phyloP scores from a whole-genome alignment of 2,888 invertebrate genomes.

The Limulus polyphemus region DNA sequence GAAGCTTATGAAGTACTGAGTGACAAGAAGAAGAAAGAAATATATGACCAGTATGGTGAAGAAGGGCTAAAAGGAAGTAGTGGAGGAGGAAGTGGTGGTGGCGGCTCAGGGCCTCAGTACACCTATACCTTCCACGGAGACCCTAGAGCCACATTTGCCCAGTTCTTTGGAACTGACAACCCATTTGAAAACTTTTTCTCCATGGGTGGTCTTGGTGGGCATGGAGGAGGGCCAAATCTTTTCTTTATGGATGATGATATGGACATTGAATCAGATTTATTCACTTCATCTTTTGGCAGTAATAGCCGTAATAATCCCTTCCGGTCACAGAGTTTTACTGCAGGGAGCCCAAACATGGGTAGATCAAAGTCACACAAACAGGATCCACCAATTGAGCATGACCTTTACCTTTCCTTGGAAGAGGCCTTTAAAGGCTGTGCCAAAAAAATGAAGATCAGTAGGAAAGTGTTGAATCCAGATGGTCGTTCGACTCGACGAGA shows the following conservation, averaged over 20 bases:
- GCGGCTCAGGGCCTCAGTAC: constrained; percentile 47
- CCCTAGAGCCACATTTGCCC: constrained; percentile 89
- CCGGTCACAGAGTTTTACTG: constrained; percentile 29
- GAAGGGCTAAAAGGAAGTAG: constrained; percentile 74
- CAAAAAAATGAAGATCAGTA: constrained; percentile 98
- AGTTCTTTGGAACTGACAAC: constrained; percentile 89
- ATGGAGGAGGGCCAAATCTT: constrained; percentile 4
- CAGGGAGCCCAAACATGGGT: constrained; percentile 24
- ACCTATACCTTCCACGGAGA: constrained; percentile 76
- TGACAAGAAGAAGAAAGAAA: constrained; percentile 88
- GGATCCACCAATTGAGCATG: constrained; percentile 83
- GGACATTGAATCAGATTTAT: constrained; percentile 54
- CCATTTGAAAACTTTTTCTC: constrained; percentile 83
- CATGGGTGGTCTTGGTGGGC: constrained; percentile 29
- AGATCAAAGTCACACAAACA: constrained; percentile 40
- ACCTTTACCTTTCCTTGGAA: constrained; percentile 80
- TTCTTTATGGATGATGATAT: constrained; percentile 47
- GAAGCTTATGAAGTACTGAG: constrained; percentile 97
- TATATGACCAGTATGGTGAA: constrained; percentile 85
- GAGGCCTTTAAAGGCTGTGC: constrained; percentile 86
- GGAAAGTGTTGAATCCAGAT: constrained; percentile 55
- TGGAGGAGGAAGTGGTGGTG: constrained; percentile 49
- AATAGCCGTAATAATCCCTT: constrained; percentile 34
- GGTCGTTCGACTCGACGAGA: constrained; percentile 65
- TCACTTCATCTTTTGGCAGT: constrained; percentile 54